Conservation (phyloP, 2,797 vertebrate species). For the Nyctibius grandis region DNA sequence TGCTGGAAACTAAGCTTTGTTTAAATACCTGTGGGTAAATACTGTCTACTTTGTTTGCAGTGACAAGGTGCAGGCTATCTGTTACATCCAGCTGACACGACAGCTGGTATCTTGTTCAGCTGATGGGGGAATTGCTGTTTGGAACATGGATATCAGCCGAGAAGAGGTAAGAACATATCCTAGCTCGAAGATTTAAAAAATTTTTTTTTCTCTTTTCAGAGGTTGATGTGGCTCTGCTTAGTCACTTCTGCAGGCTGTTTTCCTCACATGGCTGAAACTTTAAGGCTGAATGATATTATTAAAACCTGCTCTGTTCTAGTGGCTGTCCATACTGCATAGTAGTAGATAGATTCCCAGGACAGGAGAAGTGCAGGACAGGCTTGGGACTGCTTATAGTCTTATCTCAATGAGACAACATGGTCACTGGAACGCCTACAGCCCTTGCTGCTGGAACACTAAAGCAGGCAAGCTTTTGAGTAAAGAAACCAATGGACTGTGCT, state of each 20-base stretch:
- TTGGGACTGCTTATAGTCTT: not conserved
- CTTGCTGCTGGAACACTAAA: not conserved
- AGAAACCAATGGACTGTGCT: not conserved
- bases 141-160: constrained; percentile 95
- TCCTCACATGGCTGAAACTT: not conserved
- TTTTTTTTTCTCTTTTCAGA: not conserved
- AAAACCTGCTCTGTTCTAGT: not conserved
- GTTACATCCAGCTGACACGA: constrained; percentile 88
- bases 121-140: constrained; percentile 94
- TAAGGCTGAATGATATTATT: not conserved
- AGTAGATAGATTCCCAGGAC: not conserved
- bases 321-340: not conserved
- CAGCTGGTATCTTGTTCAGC: constrained; percentile 93
- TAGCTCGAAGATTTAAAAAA: not conserved
- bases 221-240: not conserved
- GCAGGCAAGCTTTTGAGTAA: not conserved
- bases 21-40: not conserved
- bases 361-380: not conserved
- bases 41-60: constrained; percentile 65
- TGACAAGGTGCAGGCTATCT: constrained; percentile 91
- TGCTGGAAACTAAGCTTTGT: not conserved
- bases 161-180: constrained; percentile 82
- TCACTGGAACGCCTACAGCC: not conserved
- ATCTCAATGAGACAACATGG: not conserved
- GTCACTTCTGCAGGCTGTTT: not conserved